Conservation (phyloP, 2,888 invertebrate genomes). For the Prionchulus punctatus region DNA sequence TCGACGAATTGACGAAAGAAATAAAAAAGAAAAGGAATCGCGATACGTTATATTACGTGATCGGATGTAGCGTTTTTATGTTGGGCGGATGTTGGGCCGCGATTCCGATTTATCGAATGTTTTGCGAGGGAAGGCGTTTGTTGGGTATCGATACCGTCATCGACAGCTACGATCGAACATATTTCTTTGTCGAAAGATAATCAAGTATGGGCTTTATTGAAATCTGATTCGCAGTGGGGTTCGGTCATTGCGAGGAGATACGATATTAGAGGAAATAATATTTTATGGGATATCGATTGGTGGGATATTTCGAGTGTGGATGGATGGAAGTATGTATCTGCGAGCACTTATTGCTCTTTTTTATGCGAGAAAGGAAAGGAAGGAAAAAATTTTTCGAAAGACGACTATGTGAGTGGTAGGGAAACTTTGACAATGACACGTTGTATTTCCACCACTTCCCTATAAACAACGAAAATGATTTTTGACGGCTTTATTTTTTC, state of each 20-base stretch:
- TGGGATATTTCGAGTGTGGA: background rate
- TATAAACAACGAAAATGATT: too few relatives aligned
- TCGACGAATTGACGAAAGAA: background rate
- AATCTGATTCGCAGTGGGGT: background rate
- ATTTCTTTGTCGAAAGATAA: background rate
- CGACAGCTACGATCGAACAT: background rate
- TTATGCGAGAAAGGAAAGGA: too few relatives aligned
- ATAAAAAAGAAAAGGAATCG: background rate
- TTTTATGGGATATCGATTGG: background rate
- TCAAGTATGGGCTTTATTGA: background rate
- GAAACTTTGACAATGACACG: too few relatives aligned
- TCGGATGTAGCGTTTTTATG: background rate
- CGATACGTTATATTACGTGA: background rate
- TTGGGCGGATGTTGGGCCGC: slow-evolving; percentile 55
- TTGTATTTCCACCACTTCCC: too few relatives aligned
- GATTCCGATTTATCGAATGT: slow-evolving; percentile 82
- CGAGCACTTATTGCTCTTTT: background rate
- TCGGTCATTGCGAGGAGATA: background rate
- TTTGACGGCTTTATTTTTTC: too few relatives aligned
- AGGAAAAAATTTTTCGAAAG: too few relatives aligned
- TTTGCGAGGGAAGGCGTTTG: slow-evolving; percentile 54
- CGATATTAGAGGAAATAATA: background rate
- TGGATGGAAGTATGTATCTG: background rate
- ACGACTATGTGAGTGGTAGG: too few relatives aligned
- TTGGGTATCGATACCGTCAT: background rate